Evolutionary conservation across 2,797 vertebrate species (phyloP), one percentile per base, ranked within the genome.

Genomic region (Chrosomus eos): DNA sequence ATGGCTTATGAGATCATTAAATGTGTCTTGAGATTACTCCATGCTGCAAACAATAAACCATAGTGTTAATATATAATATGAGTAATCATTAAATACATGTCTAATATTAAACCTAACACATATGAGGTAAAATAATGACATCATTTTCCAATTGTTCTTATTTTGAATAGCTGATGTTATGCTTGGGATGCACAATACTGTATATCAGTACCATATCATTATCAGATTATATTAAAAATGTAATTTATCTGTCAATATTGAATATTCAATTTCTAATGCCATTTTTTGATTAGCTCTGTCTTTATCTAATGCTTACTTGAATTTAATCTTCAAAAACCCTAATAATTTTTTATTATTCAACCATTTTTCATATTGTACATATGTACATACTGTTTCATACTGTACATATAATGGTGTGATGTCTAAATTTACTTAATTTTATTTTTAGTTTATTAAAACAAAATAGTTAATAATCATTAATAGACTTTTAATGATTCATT

Each of bases 1-100:
- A n/a, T 28, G 8, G 60, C 48, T 60, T 80, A 70, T 75, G 79
- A 87, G 86, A 64, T 85, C 78, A 79, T 80, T 79, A 79, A 85
- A 82, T 48, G 83, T 67, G 66, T 68, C 48, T 73, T 45, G 74
- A 79, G 80, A 36, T 78, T 80, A 40, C 67, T 33, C 53, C 36
- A 31, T 60, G 40, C 67, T 79, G n/a, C 71, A 85, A 83, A 88
- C 83, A 82, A 77, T 64, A 16, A 43, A 62, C 51, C 53, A 76
- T 64, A 60, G 53, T 48, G 33, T 82, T 70, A 36, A 26, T 10
- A 21, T 40, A 40, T n/a, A 26, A 67, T 36, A 45, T 21, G 2
- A 36, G 38, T 60, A 33, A 51, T 55, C 9, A 23, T 28, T 66
- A 31, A n/a, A n/a, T n/a, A n/a, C 58, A 19, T 55, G 72, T 75